Evolutionary conservation across 2,888 invertebrate species (phyloP).

Genomic region (Leptinotarsa haldemani): DNA sequence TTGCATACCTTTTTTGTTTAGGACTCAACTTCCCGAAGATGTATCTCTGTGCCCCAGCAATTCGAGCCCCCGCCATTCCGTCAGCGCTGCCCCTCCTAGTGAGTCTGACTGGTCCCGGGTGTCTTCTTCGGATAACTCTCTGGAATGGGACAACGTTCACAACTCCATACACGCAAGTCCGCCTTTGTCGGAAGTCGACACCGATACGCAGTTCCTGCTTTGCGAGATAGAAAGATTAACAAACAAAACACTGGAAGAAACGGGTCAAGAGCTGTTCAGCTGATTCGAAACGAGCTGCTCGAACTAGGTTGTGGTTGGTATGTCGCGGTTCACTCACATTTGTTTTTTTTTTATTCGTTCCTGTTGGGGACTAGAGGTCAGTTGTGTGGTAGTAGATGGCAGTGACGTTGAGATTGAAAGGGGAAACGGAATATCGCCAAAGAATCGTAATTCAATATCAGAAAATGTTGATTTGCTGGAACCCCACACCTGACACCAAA

Average conservation of each 20-base stretch:
- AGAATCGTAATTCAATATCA: background rate
- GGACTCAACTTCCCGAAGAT: slow-evolving; percentile 57
- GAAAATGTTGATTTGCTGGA: background rate
- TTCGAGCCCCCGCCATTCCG: slow-evolving; percentile 56
- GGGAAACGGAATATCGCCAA: no score
- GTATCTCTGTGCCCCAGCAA: slow-evolving; percentile 50
- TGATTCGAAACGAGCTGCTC: slow-evolving; percentile 50
- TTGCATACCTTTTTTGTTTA: slow-evolving; percentile 28
- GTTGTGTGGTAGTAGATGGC: background rate
- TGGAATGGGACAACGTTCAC: slow-evolving; percentile 77
- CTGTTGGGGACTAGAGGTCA: background rate
- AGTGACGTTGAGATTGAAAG: background rate
- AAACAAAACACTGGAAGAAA: slow-evolving; percentile 74
- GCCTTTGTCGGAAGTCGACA: slow-evolving; percentile 69
- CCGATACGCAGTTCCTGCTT: slow-evolving; percentile 74
- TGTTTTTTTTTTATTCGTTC: background rate
- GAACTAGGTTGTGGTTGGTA: background rate
- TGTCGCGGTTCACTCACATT: background rate
- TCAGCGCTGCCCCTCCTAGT: slow-evolving; percentile 53
- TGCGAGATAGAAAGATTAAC: slow-evolving; percentile 77
- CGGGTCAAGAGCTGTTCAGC: slow-evolving; percentile 67
- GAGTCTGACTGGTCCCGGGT: slow-evolving; percentile 72
- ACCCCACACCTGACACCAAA: slow-evolving; percentile 9
- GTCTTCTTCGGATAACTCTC: slow-evolving; percentile 74
- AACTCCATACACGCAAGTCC: slow-evolving; percentile 58